Percentiles rank a stretch among this genome's conserved stretches.
Conservation (phyloP, 2,113 vertebrate species). For the Lepidothrix coronata region DNA sequence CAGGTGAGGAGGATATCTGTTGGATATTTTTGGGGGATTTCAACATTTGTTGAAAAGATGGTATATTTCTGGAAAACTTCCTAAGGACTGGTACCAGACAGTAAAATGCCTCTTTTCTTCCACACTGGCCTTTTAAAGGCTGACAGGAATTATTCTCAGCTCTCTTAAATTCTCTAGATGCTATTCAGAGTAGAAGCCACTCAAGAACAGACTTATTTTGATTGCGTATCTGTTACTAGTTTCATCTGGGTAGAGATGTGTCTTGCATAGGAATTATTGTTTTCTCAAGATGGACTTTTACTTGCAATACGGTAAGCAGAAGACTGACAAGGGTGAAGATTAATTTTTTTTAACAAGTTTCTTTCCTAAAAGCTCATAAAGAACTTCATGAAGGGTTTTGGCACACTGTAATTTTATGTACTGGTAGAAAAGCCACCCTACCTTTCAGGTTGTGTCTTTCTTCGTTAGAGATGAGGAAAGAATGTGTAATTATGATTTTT, state of each 20-base stretch:
- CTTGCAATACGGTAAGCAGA: not conserved
- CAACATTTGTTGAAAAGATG: not conserved
- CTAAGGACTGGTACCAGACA: not conserved
- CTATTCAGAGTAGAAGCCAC: not conserved
- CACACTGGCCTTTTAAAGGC: not conserved
- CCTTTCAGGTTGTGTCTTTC: not conserved
- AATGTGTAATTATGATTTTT: not conserved
- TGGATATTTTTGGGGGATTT: not conserved
- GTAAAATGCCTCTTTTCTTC: not conserved
- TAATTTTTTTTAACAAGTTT: not conserved
- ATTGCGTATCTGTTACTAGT: not conserved
- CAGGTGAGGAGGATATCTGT: not conserved
- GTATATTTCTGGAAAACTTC: not conserved
- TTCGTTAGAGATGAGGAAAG: not conserved
- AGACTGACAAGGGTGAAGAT: not conserved
- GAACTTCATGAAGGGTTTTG: not conserved
- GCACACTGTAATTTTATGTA: not conserved
- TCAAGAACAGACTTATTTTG: not conserved
- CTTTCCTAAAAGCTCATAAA: not conserved
- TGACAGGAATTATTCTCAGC: not conserved
- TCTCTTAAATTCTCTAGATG: not conserved
- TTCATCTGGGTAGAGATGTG: not conserved
- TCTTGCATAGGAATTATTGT: not conserved
- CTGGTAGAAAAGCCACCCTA: not conserved
- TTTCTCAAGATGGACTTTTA: not conserved